Evolutionary conservation across 2,888 invertebrate species (phyloP).

Genomic region (Asteroscopus sphinx): DNA sequence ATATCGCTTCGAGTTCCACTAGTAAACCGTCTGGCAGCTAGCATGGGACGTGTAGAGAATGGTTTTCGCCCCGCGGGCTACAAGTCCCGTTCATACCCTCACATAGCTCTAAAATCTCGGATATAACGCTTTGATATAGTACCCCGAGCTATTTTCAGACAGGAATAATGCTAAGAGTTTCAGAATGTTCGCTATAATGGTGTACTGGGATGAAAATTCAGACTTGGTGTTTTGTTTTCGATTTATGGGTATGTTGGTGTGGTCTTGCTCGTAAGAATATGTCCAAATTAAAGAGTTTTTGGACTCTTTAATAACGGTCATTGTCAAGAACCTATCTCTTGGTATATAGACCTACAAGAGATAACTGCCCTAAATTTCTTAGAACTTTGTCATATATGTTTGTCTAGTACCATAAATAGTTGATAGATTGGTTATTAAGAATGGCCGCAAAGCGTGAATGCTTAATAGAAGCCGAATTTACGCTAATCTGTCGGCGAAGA

Average conservation of each 20-base stretch:
- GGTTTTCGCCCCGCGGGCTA: slow-evolving; percentile 59
- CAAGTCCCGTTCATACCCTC: slow-evolving; percentile 41
- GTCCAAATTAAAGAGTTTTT: not conserved
- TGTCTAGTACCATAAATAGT: no score
- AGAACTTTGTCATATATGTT: no score
- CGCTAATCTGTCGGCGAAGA: no score
- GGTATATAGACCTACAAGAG: no score
- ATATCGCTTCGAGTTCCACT: slow-evolving; percentile 35
- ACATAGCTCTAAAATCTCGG: slow-evolving; percentile 43
- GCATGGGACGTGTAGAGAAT: slow-evolving; percentile 62
- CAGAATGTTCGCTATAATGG: slow-evolving; percentile 23
- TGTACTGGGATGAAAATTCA: slow-evolving; percentile 17
- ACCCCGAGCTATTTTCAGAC: slow-evolving; percentile 37
- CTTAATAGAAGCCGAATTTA: no score
- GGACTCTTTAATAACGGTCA: no score
- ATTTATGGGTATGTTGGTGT: not conserved
- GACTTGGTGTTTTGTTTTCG: slow-evolving; percentile 15
- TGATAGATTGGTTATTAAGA: no score
- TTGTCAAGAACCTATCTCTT: no score
- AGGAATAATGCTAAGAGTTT: slow-evolving; percentile 32
- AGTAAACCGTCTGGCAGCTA: slow-evolving; percentile 36
- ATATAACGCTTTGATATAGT: slow-evolving; percentile 48
- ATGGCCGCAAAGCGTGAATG: no score
- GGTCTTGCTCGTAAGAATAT: not conserved
- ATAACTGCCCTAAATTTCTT: no score